Evolutionary conservation across 2,113 vertebrate genomes (phyloP).

Genomic region (Tragelaphus imberbis): DNA sequence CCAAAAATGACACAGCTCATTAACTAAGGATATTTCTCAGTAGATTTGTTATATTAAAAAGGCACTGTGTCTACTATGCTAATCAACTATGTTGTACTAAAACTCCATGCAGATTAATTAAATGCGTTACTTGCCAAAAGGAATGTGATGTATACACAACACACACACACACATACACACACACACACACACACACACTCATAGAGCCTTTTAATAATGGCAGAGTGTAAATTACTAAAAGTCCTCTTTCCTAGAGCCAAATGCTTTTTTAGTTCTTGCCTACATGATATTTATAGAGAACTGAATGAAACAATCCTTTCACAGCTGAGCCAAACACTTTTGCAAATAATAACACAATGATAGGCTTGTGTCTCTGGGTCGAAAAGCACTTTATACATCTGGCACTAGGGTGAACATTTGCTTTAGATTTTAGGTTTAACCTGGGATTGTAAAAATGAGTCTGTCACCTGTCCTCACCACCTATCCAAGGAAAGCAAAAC

Average conservation of each 20-base stretch:
- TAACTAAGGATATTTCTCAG: slow-evolving; percentile 77
- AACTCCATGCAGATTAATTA: slow-evolving; percentile 77
- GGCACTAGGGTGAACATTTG: background rate
- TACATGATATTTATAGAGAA: slow-evolving; percentile 56
- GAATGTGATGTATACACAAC: background rate
- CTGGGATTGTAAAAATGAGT: background rate
- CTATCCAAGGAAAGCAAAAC: background rate
- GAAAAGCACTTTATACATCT: background rate
- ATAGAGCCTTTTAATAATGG: background rate
- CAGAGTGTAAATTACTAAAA: background rate
- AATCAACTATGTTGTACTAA: slow-evolving; percentile 78
- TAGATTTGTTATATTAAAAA: slow-evolving; percentile 80
- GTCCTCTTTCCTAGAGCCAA: background rate
- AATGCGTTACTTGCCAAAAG: slow-evolving; percentile 61
- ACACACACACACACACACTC: background rate
- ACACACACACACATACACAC: background rate
- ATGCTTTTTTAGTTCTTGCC: slow-evolving; percentile 32
- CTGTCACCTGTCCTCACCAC: background rate
- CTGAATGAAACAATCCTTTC: slow-evolving; percentile 49
- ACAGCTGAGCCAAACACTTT: slow-evolving; percentile 22
- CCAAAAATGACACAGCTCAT: slow-evolving; percentile 77
- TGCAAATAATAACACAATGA: background rate
- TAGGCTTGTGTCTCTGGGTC: background rate
- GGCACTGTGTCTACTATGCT: slow-evolving; percentile 72
- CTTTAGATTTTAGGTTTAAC: background rate